Conservation (phyloP, 2,888 invertebrate species). For the Xestobium rufovillosum region DNA sequence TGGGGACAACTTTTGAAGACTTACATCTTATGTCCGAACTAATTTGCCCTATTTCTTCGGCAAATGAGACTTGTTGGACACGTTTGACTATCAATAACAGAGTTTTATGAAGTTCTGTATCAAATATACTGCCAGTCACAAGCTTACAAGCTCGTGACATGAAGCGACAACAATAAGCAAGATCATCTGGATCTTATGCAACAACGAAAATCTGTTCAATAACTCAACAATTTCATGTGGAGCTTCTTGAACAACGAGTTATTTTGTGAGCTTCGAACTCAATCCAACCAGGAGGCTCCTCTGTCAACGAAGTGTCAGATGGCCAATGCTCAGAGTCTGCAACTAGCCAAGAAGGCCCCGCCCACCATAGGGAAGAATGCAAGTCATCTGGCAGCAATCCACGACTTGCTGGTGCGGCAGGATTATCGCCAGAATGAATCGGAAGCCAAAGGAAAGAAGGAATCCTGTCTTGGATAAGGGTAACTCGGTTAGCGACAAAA, state of each 20-base stretch:
- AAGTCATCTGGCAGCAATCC: not conserved
- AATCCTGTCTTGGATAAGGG: not conserved
- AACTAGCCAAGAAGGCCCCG: not conserved
- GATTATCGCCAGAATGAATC: not conserved
- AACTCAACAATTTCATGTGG: not conserved
- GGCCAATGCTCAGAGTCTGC: not conserved
- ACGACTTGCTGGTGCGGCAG: not conserved
- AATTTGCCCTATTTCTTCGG: slow-evolving; percentile 1
- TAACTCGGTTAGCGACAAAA: not conserved
- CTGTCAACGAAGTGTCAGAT: not conserved
- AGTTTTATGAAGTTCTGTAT: too few species aligned
- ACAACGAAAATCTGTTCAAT: not conserved
- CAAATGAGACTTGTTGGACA: not conserved
- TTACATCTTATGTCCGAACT: not conserved
- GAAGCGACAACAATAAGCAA: not conserved
- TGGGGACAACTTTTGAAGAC: slow-evolving; percentile 1
- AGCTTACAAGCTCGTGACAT: not conserved
- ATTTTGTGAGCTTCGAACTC: not conserved
- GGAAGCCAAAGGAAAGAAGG: not conserved
- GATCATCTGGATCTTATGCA: not conserved
- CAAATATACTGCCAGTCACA: too few species aligned
- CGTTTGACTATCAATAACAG: not conserved
- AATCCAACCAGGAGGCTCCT: not conserved
- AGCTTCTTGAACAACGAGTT: not conserved
- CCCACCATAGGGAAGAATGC: not conserved